Base-by-base conservation (phyloP, 2,113 vertebrate species). In the Poeciliopsis occidentalis region DNA sequence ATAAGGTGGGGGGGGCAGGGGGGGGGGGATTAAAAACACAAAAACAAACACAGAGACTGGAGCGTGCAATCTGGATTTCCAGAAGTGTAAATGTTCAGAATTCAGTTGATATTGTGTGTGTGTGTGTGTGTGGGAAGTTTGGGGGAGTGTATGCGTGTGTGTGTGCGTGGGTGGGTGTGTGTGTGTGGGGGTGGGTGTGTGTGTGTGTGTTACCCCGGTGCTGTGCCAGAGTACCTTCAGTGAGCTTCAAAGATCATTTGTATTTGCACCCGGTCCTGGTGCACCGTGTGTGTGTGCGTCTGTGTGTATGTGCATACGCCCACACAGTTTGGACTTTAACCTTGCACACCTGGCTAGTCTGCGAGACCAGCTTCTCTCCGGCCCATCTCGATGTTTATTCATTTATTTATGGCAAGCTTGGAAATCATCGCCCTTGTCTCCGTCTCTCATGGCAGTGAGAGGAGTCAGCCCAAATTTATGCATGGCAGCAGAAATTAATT, bases 401-500 rank as follows among this genome's bases (percentile, higher is more conserved):
- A 95, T 95, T 92, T 94, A 92, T 94, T 94, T 94, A 92, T 91
- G 86, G 88, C 75, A 76, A 82, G 89, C 90, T 88, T 91, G 87
- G 86, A 91, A 91, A 91, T 86, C 83, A 85, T 86, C 84, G 76
- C 85, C 91, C 90, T 89, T 86, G 84, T 89, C 85, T 88, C 27
- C 60, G 91, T 92, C 92, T 94, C 92, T 86, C 74, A 88, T 87
- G 90, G 90, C 86, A 81, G 71, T 3, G 39, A 85, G 84, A 68
- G 80, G 89, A 88, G 68, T 87, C 86, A 78, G 85, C 85, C 89
- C 85, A 82, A 92, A 94, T 94, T 89, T 94, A 94, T 94, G 93
- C 93, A 92, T 93, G 93, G 92, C 93, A 93, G 92, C 92, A 90
- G 92, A 94, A 94, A 95, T 94, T 94, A 95, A 95, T 95, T 94